These are phyloP conservation scores for Eupithecia insigniata DNA, from an alignment of 2,888 invertebrate genomes.

Conservation along the genomic window DNA sequence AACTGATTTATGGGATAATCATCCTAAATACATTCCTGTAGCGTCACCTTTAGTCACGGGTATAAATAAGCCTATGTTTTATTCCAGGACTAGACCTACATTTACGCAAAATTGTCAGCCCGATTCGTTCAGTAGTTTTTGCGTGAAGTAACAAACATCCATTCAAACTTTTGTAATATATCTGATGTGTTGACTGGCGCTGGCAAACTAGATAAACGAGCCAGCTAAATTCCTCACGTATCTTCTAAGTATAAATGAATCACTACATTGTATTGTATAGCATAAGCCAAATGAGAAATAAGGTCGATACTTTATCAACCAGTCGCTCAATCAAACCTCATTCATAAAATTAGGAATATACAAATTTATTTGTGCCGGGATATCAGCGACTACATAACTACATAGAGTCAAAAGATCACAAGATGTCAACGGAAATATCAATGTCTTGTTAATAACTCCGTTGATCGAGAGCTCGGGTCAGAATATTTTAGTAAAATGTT, in stretches of 20 bases:
- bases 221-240: constrained; percentile 38
- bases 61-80: too few species aligned
- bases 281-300: constrained; percentile 28
- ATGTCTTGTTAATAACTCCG: constrained; percentile 18
- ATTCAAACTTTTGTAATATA: neutral
- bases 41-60: too few species aligned
- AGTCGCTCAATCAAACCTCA: constrained; percentile 34
- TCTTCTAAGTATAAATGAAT: constrained; percentile 32
- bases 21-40: too few species aligned
- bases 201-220: constrained; percentile 38
- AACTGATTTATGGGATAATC: too few species aligned
- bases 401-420: constrained; percentile 28
- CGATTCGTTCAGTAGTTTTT: too few species aligned
- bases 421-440: constrained; percentile 24
- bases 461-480: constrained; percentile 14
- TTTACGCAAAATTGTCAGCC: neutral
- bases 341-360: constrained; percentile 35
- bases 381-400: constrained; percentile 21
- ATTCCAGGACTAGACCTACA: neutral
- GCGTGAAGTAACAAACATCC: neutral
- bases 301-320: constrained; percentile 32
- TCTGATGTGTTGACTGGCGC: constrained; percentile 20
- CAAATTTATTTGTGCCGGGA: constrained; percentile 24
- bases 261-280: constrained; percentile 37
- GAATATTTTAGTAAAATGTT: constrained; percentile 18